Evolutionary conservation across 2,888 invertebrate species (phyloP), one percentile per base, ranked within the genome.

Genomic region (Choristoneura rosaceana): DNA sequence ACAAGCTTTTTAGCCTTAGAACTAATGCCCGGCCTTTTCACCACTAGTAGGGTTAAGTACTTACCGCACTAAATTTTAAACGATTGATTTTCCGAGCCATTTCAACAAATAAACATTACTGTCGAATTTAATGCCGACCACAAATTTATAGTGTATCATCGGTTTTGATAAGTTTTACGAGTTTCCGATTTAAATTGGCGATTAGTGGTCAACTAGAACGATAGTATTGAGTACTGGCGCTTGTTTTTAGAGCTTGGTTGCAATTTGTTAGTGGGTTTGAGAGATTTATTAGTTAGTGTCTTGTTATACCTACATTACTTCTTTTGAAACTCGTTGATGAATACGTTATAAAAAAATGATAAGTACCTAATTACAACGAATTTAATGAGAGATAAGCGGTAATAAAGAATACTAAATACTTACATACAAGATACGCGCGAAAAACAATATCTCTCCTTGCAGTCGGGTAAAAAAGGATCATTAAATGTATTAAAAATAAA

Each of bases 71-170:
- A 78, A 78, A 75, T 80, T 78, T 79, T 79, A 80, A 80, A 77
- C 71, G 73, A 79, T 79, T 78, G 80, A 82, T 81, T 81, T 80
- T 81, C 78, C 80, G 63, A 76, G 59, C 79, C 78, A 79, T 80
- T 78, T 79, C 78, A 71, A 77, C 77, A 79, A 79, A 81, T 79
- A 81, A 79, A 77, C 78, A 76, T 61, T 50, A 34, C 62, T 52
- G 38, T 34, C 41, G 74, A 63, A 77, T 79, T 77, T 77, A 78
- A 76, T 76, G 79, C 47, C 43, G 47, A 59, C 47, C 64, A 12
- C 43, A 61, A 41, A 69, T 69, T 65, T 73, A 73, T 69, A 45
- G 69, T 55, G 59, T 64, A 71, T 63, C 50, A 66, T 60, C 63
- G 73, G 45, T 65, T 52, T 66, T 70, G 47, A 69, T 73, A 68